These are phyloP conservation scores for Panorpa germanica DNA, from an alignment of 2,888 invertebrate species.

Conservation along the genomic window DNA sequence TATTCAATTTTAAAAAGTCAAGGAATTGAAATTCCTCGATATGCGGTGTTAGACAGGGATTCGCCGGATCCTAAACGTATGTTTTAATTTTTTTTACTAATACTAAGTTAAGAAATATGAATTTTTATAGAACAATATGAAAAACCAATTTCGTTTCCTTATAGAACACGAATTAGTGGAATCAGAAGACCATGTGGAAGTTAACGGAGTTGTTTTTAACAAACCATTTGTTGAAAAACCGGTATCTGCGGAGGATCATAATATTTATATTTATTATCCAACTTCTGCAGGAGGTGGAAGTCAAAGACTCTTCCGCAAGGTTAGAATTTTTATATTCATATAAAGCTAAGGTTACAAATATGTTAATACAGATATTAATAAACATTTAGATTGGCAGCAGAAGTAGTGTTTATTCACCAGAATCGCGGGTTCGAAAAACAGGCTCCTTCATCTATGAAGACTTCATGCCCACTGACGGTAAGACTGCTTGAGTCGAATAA, in stretches of 20 bases:
- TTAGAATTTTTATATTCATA: constrained; percentile 19
- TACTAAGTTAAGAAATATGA: constrained; percentile 4
- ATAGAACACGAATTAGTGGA: constrained; percentile 81
- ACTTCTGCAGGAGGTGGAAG: constrained; percentile 96
- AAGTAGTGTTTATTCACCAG: constrained; percentile 96
- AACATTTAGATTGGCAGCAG: constrained; percentile 98
- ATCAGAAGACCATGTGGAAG: constrained; percentile 93
- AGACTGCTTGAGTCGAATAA: constrained; percentile 16
- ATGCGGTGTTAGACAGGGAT: constrained; percentile 91
- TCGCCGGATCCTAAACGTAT: constrained; percentile 79
- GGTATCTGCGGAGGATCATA: constrained; percentile 98
- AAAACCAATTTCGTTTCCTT: constrained; percentile 13
- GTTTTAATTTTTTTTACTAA: constrained; percentile 17
- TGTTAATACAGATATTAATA: neutral
- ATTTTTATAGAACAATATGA: constrained; percentile 3
- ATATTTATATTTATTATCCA: constrained; percentile 99
- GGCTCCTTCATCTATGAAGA: constrained; percentile 99
- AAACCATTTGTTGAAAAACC: constrained; percentile 99
- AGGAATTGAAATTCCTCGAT: constrained; percentile 94
- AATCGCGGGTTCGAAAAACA: constrained; percentile 86
- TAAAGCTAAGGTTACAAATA: constrained; percentile 6
- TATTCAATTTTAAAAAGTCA: constrained; percentile 85
- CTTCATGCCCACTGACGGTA: constrained; percentile 99
- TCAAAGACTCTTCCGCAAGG: constrained; percentile 94
- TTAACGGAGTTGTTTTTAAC: constrained; percentile 86